phyloP scores from a whole-genome alignment of 2,113 vertebrate genomes.

The Ptilonorhynchus violaceus region DNA sequence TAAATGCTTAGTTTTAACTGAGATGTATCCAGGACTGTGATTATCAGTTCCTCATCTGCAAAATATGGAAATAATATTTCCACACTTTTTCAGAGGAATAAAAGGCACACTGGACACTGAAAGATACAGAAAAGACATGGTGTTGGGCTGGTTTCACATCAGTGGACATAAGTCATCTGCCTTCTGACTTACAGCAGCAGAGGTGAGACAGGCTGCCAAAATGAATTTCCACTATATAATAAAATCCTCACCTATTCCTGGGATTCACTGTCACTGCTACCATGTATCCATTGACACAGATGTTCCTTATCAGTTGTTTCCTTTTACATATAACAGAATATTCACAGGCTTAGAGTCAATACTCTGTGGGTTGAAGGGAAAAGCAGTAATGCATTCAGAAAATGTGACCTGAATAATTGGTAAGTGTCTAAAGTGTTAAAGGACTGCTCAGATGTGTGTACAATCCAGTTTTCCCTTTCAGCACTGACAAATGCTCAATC shows the following conservation, averaged over 20 bases:
- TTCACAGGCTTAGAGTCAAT: constrained; percentile 21
- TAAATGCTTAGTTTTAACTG: background rate
- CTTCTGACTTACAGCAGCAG: background rate
- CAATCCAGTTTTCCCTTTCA: background rate
- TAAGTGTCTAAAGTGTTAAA: background rate
- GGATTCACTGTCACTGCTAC: constrained; percentile 42
- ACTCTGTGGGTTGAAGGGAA: background rate
- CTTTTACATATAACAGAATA: constrained; percentile 26
- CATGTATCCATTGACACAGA: background rate
- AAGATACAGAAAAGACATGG: background rate
- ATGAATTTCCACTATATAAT: background rate
- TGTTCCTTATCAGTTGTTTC: constrained; percentile 34
- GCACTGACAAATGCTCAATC: background rate
- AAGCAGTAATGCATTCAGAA: background rate
- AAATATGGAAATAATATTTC: background rate
- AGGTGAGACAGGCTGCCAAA: background rate
- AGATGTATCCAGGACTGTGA: background rate
- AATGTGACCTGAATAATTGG: background rate
- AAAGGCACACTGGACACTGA: background rate
- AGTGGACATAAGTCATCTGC: background rate
- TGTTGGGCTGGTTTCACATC: background rate
- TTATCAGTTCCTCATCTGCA: background rate
- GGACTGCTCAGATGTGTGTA: background rate
- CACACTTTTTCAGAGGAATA: background rate
- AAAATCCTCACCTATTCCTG: constrained; percentile 39